Evolutionary conservation across 2,888 invertebrate genomes (phyloP).

Genomic region (Machimus rusticus): DNA sequence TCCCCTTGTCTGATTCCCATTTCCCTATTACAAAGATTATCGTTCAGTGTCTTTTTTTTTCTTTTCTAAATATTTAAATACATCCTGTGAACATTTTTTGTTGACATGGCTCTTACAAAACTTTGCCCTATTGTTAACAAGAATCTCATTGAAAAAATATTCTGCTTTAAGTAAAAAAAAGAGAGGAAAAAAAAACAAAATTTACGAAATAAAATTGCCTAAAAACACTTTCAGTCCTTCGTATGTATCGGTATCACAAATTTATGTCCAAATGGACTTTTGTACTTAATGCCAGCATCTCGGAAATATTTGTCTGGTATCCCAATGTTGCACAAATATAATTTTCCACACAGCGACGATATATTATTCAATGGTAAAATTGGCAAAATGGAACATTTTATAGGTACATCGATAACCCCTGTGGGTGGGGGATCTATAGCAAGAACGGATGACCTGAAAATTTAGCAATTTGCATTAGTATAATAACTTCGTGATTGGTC

Average conservation of each 20-base stretch:
- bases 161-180: slow-evolving; percentile 1
- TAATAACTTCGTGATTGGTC: background rate
- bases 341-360: slow-evolving; percentile 69
- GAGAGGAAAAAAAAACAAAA: background rate
- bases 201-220: slow-evolving; percentile 28
- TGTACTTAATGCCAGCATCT: slow-evolving; percentile 79
- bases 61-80: background rate
- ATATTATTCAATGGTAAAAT: slow-evolving; percentile 74
- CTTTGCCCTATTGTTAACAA: background rate
- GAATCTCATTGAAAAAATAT: slow-evolving; percentile 29
- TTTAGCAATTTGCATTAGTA: background rate
- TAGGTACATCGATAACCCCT: slow-evolving; percentile 68
- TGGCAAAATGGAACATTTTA: slow-evolving; percentile 76
- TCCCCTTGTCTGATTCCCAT: background rate
- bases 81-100: background rate
- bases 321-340: slow-evolving; percentile 86
- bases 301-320: slow-evolving; percentile 80
- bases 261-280: slow-evolving; percentile 85
- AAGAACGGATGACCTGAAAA: slow-evolving; percentile 71
- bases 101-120: background rate
- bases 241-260: slow-evolving; percentile 78
- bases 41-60: background rate
- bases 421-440: slow-evolving; percentile 78
- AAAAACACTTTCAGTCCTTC: slow-evolving; percentile 59
- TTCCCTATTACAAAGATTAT: background rate